These are phyloP conservation scores for Drosophila recens DNA, from an alignment of 2,888 invertebrate genomes.

Conservation along the genomic window DNA sequence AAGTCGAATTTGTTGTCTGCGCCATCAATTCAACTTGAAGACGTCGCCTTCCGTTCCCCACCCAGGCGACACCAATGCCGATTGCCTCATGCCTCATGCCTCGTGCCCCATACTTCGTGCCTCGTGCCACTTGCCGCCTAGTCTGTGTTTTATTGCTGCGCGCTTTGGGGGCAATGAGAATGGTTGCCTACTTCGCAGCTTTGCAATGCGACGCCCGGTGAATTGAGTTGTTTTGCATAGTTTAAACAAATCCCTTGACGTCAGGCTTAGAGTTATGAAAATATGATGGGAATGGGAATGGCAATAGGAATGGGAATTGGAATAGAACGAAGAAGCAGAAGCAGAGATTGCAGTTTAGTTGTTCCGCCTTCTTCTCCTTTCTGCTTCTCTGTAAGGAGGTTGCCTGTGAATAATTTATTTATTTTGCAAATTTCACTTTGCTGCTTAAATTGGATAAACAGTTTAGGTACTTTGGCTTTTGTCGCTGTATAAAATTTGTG, in stretches of 20 bases:
- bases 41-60: slow-evolving; percentile 52
- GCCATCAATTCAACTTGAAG: slow-evolving; percentile 80
- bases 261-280: slow-evolving; percentile 69
- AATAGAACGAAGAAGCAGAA: neutral
- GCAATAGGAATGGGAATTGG: neutral
- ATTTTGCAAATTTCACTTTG: slow-evolving; percentile 47
- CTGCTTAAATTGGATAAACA: slow-evolving; percentile 54
- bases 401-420: slow-evolving; percentile 78
- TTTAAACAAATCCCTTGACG: slow-evolving; percentile 69
- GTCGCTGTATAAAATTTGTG: slow-evolving; percentile 68
- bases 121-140: slow-evolving; percentile 31
- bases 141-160: slow-evolving; percentile 79
- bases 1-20: slow-evolving; percentile 80
- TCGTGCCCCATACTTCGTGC: neutral
- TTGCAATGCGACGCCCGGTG: slow-evolving; percentile 38
- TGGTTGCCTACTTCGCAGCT: slow-evolving; percentile 72
- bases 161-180: slow-evolving; percentile 76
- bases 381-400: neutral
- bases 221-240: slow-evolving; percentile 77
- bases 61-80: slow-evolving; percentile 22
- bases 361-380: neutral
- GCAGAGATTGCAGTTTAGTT: slow-evolving; percentile 23
- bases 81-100: neutral
- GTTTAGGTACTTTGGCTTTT: slow-evolving; percentile 56
- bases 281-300: slow-evolving; percentile 43